Base-by-base conservation (phyloP, 2,113 vertebrate species). In the Oxygymnocypris stewartii region DNA sequence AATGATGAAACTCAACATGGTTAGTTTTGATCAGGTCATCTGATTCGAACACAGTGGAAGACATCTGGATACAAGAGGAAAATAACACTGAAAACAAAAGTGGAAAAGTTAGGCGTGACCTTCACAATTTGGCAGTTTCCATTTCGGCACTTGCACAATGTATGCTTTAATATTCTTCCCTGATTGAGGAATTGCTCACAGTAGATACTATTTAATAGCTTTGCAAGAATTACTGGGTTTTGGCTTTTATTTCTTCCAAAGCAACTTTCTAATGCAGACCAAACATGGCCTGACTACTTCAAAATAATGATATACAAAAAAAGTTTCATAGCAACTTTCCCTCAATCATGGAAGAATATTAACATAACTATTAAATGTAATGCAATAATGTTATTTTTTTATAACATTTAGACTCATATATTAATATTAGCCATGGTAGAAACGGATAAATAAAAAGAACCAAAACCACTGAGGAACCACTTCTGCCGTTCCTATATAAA, bases 21-120 rank as follows among this genome's bases (percentile, higher is more conserved):
- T 87, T 51, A 74, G 44, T 77, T 23, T 79, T 81, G 80, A 5
- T 23, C 51, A 77, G 31, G 25, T 73, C 71, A 28, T 63, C 69
- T 49, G 42, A n/a, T 49, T 47, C n/a, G 31, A 86, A 71, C 6
- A 20, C 49, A 42, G 51, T 47, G 85, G 85, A 86, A 79, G 86
- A 82, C 49, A 69, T 23, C 7, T 76, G 71, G 31, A 47, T 42
- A 79, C 28, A 28, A 40, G 20, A 85, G 42, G 35, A 76, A 84
- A 83, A 87, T 76, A 89, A 89, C 88, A 88, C 86, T 88, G 84
- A 80, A 87, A 78, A 57, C 71, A 40, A 40, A 49, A 47, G 35
- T 40, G 40, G 40, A 87, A 82, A 83, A 75, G n/a, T 85, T 28
- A 23, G 25, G 47, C 20, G 12, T 79, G 79, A 87, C 86, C 79